These are phyloP conservation scores for Emydocephalus ijimae DNA, from an alignment of 2,113 vertebrate genomes.

Conservation along the genomic window DNA sequence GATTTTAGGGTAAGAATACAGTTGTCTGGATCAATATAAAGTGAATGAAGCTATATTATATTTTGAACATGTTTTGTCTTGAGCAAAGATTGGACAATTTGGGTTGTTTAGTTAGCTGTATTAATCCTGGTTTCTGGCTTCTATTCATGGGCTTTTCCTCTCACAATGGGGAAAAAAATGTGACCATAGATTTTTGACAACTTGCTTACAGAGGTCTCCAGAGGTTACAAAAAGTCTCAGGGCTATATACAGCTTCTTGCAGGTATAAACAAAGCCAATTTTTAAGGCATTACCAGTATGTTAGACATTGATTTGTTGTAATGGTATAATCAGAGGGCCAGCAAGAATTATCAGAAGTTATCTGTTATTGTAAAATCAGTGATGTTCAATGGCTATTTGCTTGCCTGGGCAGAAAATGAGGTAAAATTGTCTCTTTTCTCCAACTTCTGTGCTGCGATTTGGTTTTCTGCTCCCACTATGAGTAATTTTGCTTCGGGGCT, in stretches of 20 bases:
- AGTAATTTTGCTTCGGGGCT: not conserved
- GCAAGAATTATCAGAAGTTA: not conserved
- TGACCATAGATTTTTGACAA: not conserved
- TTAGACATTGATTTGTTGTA: not conserved
- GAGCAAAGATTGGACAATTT: not conserved
- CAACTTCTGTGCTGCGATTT: not conserved
- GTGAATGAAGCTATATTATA: not conserved
- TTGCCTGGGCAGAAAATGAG: not conserved
- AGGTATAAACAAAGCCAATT: not conserved
- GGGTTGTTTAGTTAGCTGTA: not conserved
- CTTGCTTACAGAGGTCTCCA: not conserved
- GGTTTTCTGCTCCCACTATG: not conserved
- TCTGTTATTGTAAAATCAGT: too few species aligned
- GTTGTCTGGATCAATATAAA: not conserved
- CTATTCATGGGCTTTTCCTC: not conserved
- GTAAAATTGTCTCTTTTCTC: not conserved
- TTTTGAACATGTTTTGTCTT: not conserved
- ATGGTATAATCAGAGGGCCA: not conserved
- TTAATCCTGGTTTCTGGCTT: not conserved
- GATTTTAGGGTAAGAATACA: not conserved
- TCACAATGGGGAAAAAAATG: not conserved
- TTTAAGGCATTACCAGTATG: not conserved
- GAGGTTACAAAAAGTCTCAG: not conserved
- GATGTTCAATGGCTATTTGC: not conserved
- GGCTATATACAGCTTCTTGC: not conserved